Conservation (phyloP, 2,797 vertebrate genomes). For the Ibycter americanus region DNA sequence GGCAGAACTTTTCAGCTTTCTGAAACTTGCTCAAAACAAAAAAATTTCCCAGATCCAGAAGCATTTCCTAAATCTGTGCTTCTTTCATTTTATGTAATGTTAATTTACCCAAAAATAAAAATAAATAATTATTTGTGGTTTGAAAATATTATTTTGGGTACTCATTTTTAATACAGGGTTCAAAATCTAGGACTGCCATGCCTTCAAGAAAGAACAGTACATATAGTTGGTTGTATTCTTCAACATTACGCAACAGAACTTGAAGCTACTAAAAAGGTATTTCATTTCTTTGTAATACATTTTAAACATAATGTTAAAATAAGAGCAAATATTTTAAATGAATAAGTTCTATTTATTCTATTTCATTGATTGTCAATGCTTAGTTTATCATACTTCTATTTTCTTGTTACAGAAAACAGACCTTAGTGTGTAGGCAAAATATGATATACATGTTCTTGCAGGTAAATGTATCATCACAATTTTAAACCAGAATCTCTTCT, state of each 20-base stretch:
- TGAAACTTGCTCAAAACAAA: not conserved
- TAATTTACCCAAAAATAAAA: not conserved
- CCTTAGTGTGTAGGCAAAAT: not conserved
- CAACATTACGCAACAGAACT: slow-evolving; percentile 80
- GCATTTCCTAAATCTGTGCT: not conserved
- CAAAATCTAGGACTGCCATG: slow-evolving; percentile 82
- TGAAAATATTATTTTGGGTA: not conserved
- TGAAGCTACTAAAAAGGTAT: slow-evolving; percentile 80
- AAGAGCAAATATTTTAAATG: not conserved
- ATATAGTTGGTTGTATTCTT: slow-evolving; percentile 74
- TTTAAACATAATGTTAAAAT: not conserved
- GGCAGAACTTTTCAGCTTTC: not conserved
- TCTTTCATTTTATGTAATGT: not conserved
- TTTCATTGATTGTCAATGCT: not conserved
- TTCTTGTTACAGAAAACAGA: not conserved
- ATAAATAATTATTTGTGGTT: not conserved
- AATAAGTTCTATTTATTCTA: not conserved
- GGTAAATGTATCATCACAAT: not conserved
- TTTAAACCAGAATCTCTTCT: not conserved
- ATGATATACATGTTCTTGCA: not conserved
- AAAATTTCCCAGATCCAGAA: not conserved
- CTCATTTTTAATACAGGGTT: slow-evolving; percentile 70
- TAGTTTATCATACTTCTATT: not conserved
- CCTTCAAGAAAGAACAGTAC: slow-evolving; percentile 75
- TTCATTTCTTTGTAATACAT: not conserved